phyloP scores from a whole-genome alignment of 2,797 vertebrate genomes.

The Tokudaia tokunoshimensis region DNA sequence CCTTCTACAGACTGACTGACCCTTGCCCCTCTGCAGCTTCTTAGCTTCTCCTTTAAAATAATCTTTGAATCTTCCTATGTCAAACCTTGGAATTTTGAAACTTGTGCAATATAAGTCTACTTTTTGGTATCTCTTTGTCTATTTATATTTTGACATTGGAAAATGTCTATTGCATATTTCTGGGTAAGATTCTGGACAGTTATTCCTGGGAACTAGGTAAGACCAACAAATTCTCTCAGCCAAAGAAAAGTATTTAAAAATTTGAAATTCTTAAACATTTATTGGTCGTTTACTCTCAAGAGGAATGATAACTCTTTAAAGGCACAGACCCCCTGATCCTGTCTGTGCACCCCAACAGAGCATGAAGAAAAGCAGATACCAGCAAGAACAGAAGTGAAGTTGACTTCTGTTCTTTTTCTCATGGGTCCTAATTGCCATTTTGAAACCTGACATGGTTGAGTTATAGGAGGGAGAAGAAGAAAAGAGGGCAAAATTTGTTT shows the following conservation, averaged over 20 bases:
- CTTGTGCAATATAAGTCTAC: neutral
- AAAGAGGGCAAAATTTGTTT: neutral
- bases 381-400: neutral
- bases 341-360: neutral
- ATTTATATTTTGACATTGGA: conserved; percentile 17
- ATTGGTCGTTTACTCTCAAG: conserved; percentile 15
- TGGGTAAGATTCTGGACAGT: neutral
- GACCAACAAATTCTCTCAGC: conserved; percentile 25
- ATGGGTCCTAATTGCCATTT: neutral
- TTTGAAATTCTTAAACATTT: conserved; percentile 1
- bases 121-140: neutral
- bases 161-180: neutral
- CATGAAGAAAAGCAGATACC: neutral
- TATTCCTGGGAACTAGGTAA: neutral
- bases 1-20: conserved; percentile 33
- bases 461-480: neutral
- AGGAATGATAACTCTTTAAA: neutral
- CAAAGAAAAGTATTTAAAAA: conserved; percentile 32
- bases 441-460: neutral
- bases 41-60: conserved; percentile 2
- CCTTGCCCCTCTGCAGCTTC: neutral
- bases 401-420: neutral
- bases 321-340: neutral
- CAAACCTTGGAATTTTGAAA: neutral
- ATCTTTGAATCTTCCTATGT: neutral